phyloP scores from a whole-genome alignment of 1,140 invertebrate genomes.

The Gonatopus flavifemur region DNA sequence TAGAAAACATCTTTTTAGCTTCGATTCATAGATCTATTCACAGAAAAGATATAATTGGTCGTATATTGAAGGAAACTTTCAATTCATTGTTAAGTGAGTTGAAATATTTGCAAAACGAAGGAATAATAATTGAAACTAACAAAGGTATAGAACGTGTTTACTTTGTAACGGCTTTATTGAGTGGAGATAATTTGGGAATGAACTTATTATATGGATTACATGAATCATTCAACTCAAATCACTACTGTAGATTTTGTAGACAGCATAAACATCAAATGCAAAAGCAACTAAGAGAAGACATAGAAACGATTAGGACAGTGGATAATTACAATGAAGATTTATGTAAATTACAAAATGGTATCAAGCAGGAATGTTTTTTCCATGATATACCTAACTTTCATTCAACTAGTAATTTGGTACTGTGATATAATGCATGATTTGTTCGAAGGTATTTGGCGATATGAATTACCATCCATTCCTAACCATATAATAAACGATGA shows the following conservation, averaged over 20 bases:
- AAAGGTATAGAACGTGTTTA: constrained; percentile 1
- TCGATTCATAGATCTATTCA: constrained; percentile 29
- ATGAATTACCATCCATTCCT: no score
- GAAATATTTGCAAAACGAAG: no score
- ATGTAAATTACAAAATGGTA: constrained; percentile 8
- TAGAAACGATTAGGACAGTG: constrained; percentile 10
- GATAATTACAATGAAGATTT: constrained; percentile 17
- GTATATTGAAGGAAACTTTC: no score
- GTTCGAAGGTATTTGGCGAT: no score
- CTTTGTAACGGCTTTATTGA: constrained; percentile 15
- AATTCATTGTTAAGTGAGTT: no score
- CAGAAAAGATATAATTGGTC: no score
- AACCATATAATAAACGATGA: constrained; percentile 17
- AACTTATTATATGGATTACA: constrained; percentile 16
- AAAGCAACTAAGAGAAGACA: constrained; percentile 14
- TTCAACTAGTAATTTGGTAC: constrained; percentile 16
- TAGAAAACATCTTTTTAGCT: no score
- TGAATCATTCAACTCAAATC: constrained; percentile 10
- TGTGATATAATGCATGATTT: constrained; percentile 29
- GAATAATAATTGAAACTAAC: not conserved
- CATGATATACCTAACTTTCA: constrained; percentile 18
- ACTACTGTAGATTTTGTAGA: constrained; percentile 18
- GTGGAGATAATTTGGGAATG: no score
- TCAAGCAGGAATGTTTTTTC: constrained; percentile 16
- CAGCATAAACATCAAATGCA: constrained; percentile 1